Evolutionary conservation across 2,113 vertebrate genomes (phyloP).

Genomic region (Verasper variegatus): DNA sequence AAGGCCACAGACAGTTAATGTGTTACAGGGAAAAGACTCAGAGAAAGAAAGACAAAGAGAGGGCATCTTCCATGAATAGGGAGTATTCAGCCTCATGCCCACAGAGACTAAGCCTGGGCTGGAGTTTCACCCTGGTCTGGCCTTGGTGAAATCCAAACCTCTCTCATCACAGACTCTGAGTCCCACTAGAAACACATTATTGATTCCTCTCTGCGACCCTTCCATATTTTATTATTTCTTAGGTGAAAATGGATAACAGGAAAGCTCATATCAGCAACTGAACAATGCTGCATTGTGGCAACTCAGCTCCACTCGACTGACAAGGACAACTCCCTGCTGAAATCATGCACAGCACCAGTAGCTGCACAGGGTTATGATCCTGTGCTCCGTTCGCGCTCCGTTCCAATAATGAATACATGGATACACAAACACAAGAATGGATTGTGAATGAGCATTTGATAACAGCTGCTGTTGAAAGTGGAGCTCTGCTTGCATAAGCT

Average conservation of each 20-base stretch:
- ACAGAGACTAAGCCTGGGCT: slow-evolving; percentile 55
- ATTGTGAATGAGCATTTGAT: slow-evolving; percentile 56
- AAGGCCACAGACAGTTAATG: slow-evolving; percentile 55
- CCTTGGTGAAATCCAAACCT: slow-evolving; percentile 58
- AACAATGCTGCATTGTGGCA: slow-evolving; percentile 52
- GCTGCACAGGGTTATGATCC: slow-evolving; percentile 55
- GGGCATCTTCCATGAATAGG: slow-evolving; percentile 53
- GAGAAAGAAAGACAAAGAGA: slow-evolving; percentile 14
- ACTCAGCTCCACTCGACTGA: slow-evolving; percentile 34
- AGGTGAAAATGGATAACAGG: slow-evolving; percentile 64
- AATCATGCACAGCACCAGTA: slow-evolving; percentile 42
- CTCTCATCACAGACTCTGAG: slow-evolving; percentile 49
- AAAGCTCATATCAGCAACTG: slow-evolving; percentile 43
- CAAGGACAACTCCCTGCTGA: slow-evolving; percentile 34
- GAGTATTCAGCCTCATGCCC: slow-evolving; percentile 63
- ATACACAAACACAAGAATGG: slow-evolving; percentile 63
- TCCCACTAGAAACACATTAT: slow-evolving; percentile 64
- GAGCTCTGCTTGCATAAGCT: slow-evolving; percentile 28
- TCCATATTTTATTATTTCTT: slow-evolving; percentile 54
- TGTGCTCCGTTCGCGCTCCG: slow-evolving; percentile 11
- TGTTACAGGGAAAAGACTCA: slow-evolving; percentile 6
- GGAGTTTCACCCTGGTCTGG: slow-evolving; percentile 67
- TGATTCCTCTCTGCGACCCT: slow-evolving; percentile 53
- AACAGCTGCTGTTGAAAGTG: slow-evolving; percentile 43
- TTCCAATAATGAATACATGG: slow-evolving; percentile 62